Base-by-base conservation (phyloP, 2,113 vertebrate genomes). In the Chloropsis cyanopogon region DNA sequence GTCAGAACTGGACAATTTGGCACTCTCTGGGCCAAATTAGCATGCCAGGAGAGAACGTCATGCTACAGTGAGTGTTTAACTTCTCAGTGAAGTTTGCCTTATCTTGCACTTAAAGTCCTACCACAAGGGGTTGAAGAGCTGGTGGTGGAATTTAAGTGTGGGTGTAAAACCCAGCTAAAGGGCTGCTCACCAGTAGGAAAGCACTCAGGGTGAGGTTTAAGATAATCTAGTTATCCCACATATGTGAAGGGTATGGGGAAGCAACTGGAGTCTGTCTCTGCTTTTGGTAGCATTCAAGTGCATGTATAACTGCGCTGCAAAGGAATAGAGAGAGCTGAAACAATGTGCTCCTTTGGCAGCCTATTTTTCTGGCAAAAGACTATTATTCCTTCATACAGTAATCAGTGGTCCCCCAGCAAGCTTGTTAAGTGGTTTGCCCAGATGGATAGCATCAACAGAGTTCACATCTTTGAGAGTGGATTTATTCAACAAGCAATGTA, bases 241-340 rank as follows among this genome's bases (percentile, higher is more conserved):
- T 31, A 44, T 4, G 42, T 46, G 39, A 41, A 72, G 39, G 28
- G 31, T 41, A 23, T 7, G 29, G 41, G 46, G 25, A 76, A 57
- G 77, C 41, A 65, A 29, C 19, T 66, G 53, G 31, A 47, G 37
- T 42, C n/a, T 24, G 6, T 28, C 76, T 26, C 6, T 9, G 65
- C 21, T 85, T 65, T 37, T 33, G 46, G 6, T 31, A 57, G 47
- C 0, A 0, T 75, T 52, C 1, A 5, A 61, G 19, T 21, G 41
- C 8, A 6, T 0, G 0, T 47, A 21, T 63, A 71, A 54, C n/a
- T 53, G 39, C 3, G 3, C 26, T 60, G 50, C 31, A 56, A 69
- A 72, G 31, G 57, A 63, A 50, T 0, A 68, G 37, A 42, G 46
- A 39, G 39, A 88, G 42, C 79, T 28, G 65, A 71, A 79, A 46